These are phyloP conservation scores for Actinopyga echinites DNA, from an alignment of 53 echinoderm and acorn worm genomes.

Conservation along the genomic window DNA sequence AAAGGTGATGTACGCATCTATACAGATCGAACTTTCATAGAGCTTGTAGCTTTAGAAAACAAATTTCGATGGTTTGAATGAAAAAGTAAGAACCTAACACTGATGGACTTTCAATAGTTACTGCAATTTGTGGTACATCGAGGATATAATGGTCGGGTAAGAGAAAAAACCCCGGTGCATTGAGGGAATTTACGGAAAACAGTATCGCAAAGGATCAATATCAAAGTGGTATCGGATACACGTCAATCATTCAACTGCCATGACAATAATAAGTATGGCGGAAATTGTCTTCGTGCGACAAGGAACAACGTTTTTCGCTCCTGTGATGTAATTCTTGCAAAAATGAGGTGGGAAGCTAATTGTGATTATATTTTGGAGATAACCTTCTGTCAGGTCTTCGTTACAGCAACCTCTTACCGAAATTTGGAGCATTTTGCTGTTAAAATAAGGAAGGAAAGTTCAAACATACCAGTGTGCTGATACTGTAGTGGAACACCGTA, in stretches of 20 bases:
- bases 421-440: too few relatives aligned
- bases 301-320: slow-evolving; percentile 4
- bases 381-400: background rate
- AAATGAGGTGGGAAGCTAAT: background rate
- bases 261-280: slow-evolving; percentile 40
- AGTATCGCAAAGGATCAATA: slow-evolving; percentile 2
- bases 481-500: too few relatives aligned
- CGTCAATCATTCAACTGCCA: slow-evolving; percentile 30
- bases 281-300: background rate
- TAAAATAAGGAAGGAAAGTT: too few relatives aligned
- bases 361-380: slow-evolving; percentile 22
- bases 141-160: too few relatives aligned
- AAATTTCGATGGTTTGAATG: too few relatives aligned
- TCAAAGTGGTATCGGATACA: slow-evolving; percentile 9
- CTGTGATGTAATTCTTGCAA: background rate
- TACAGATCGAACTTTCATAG: background rate
- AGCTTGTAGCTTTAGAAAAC: too few relatives aligned
- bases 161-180: too few relatives aligned
- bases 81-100: too few relatives aligned
- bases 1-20: background rate
- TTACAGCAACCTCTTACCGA: too few relatives aligned
- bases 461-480: too few relatives aligned
- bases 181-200: background rate
- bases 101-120: too few relatives aligned
- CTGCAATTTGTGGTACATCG: too few relatives aligned